These are phyloP conservation scores for Tachysurus vachellii DNA, from an alignment of 2,113 vertebrate genomes.

Conservation along the genomic window DNA sequence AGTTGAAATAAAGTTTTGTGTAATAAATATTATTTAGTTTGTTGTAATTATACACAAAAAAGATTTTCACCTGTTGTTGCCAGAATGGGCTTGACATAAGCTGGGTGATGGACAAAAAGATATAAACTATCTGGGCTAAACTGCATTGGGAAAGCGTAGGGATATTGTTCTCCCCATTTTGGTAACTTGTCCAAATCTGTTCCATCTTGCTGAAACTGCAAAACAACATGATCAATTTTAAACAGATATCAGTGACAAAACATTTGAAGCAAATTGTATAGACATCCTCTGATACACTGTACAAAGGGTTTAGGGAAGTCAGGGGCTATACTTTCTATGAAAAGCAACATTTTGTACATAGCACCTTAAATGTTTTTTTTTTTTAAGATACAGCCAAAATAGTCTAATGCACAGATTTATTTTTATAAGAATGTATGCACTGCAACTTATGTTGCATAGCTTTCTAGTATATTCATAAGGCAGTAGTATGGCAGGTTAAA, in stretches of 20 bases:
- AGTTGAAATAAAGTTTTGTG: not conserved
- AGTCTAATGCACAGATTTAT: not conserved
- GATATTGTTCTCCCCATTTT: constrained; percentile 69
- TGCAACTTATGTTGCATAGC: not conserved
- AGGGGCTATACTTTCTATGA: too few relatives aligned
- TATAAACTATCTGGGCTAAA: constrained; percentile 70
- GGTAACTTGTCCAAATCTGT: constrained; percentile 65
- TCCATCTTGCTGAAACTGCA: constrained; percentile 73
- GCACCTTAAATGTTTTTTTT: too few relatives aligned
- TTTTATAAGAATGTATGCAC: not conserved
- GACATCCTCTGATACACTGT: too few relatives aligned
- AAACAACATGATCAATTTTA: not conserved
- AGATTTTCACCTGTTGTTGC: constrained; percentile 73
- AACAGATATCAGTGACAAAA: not conserved
- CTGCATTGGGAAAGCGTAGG: constrained; percentile 69
- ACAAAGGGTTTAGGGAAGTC: too few relatives aligned
- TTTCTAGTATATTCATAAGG: not conserved
- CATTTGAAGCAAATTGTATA: not conserved
- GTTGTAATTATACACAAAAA: not conserved
- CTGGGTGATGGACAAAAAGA: constrained; percentile 72
- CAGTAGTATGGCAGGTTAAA: not conserved
- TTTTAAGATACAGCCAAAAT: not conserved
- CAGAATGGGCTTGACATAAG: constrained; percentile 78
- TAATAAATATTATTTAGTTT: not conserved
- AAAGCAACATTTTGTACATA: too few relatives aligned